phyloP scores from a whole-genome alignment of 1,140 invertebrate species.

The Calephelis nemesis region DNA sequence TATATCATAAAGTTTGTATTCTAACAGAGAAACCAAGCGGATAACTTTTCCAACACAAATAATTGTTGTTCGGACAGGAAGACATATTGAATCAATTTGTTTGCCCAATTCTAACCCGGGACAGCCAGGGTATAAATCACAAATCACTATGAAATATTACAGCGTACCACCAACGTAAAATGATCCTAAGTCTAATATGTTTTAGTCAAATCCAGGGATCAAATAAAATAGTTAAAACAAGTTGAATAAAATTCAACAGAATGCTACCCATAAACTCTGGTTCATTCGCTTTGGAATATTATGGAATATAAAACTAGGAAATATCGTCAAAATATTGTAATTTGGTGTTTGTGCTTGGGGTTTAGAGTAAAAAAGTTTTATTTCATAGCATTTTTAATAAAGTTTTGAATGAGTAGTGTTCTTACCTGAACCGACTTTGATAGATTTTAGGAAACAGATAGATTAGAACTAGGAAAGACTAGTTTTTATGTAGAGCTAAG shows the following conservation, averaged over 20 bases:
- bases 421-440: too few species aligned
- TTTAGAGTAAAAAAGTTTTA: too few species aligned
- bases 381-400: too few species aligned
- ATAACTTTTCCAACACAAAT: constrained; percentile 42
- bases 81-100: constrained; percentile 56
- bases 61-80: constrained; percentile 48
- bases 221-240: constrained; percentile 31
- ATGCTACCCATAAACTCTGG: constrained; percentile 32
- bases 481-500: too few species aligned
- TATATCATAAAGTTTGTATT: constrained; percentile 3
- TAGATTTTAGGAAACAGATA: too few species aligned
- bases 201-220: constrained; percentile 18
- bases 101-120: constrained; percentile 49
- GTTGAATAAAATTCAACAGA: constrained; percentile 40
- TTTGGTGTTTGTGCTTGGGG: not conserved
- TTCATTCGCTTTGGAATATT: constrained; percentile 33
- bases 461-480: too few species aligned
- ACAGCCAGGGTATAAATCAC: constrained; percentile 51
- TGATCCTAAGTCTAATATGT: constrained; percentile 24
- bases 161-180: constrained; percentile 29
- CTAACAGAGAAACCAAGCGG: constrained; percentile 25
- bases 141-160: constrained; percentile 54
- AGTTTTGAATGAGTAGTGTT: too few species aligned
- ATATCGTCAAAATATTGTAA: constrained; percentile 4
- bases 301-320: constrained; percentile 10